Evolutionary conservation across 1,140 invertebrate species (phyloP).

Genomic region (Dendroctonus ponderosae): DNA sequence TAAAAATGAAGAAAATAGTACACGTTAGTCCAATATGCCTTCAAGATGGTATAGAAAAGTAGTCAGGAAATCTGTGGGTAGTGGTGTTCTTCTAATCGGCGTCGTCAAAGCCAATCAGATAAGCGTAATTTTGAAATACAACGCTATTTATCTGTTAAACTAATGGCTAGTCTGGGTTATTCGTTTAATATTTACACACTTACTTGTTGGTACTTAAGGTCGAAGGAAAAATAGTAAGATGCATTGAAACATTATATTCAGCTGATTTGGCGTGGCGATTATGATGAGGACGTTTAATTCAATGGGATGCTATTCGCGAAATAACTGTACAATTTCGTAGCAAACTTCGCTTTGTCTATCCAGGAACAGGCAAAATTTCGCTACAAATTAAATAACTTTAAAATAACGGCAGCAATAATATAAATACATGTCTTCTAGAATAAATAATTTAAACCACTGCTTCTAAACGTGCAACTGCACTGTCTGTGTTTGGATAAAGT

Average conservation of each 20-base stretch:
- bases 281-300: constrained; percentile 8
- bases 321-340: background rate
- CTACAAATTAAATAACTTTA: no score
- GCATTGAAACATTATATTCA: constrained; percentile 19
- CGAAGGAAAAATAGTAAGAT: constrained; percentile 11
- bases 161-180: constrained; percentile 10
- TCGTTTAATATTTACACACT: constrained; percentile 19
- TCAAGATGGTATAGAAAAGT: no score
- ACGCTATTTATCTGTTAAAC: constrained; percentile 12
- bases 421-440: no score
- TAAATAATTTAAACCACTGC: no score
- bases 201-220: constrained; percentile 18
- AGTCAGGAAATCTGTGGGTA: no score
- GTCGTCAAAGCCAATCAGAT: constrained; percentile 9
- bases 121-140: constrained; percentile 15
- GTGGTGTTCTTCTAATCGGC: constrained; percentile 4
- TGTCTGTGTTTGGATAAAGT: no score
- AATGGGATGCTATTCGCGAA: constrained; percentile 5
- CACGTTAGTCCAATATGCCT: no score
- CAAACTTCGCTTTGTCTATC: no score
- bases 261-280: constrained; percentile 12
- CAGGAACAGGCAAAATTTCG: no score
- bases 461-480: no score
- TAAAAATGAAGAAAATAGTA: no score
- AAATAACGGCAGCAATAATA: no score